A percentile compares a stretch with the other conserved stretches of the same genome.
Conservation (phyloP, 2,888 invertebrate genomes). For the Noctua janthe region DNA sequence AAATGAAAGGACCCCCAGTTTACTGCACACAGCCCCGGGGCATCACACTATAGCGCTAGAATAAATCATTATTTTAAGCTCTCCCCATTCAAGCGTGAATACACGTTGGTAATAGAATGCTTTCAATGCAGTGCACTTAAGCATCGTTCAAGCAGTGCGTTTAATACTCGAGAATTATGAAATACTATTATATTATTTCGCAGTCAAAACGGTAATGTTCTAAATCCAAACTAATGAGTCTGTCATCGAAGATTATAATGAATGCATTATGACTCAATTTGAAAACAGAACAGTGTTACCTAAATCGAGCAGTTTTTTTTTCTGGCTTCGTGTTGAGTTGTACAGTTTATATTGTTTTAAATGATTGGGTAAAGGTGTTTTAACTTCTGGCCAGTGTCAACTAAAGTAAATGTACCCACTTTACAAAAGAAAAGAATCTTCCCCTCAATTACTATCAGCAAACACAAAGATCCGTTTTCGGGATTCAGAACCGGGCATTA, state of each 20-base stretch:
- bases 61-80: slow-evolving; percentile 73
- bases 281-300: slow-evolving; percentile 2
- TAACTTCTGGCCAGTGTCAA: background rate
- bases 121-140: slow-evolving; percentile 66
- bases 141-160: slow-evolving; percentile 59
- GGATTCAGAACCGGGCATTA: slow-evolving; percentile 40
- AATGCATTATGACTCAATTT: slow-evolving; percentile 34
- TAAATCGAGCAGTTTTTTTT: background rate
- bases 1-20: slow-evolving; percentile 83
- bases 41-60: slow-evolving; percentile 49
- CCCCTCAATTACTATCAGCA: slow-evolving; percentile 4
- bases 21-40: slow-evolving; percentile 63
- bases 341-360: background rate
- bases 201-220: slow-evolving; percentile 26
- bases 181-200: slow-evolving; percentile 44
- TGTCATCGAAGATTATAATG: slow-evolving; percentile 17
- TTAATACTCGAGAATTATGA: slow-evolving; percentile 57
- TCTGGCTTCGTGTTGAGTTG: too few relatives aligned
- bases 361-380: background rate
- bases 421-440: slow-evolving; percentile 17
- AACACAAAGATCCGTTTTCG: slow-evolving; percentile 28
- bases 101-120: slow-evolving; percentile 68
- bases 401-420: background rate
- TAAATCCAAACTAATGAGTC: slow-evolving; percentile 45
- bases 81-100: slow-evolving; percentile 66